Evolutionary conservation across 2,797 vertebrate species (phyloP), one percentile per base, ranked within the genome.

Genomic region (Xiphophorus birchmanni): DNA sequence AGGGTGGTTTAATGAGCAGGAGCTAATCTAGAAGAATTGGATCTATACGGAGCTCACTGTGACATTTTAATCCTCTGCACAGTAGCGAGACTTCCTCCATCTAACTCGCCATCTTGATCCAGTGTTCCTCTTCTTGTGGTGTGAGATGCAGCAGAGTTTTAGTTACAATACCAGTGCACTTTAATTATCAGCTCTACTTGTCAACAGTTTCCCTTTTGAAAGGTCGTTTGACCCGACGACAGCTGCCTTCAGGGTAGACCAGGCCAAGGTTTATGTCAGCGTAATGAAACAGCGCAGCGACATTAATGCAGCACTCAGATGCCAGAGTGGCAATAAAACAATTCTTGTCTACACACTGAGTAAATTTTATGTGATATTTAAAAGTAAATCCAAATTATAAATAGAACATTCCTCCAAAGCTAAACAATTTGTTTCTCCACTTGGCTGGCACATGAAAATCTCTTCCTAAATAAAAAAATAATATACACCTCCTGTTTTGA

Each of bases 141-240:
- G 69, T 80, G 71, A 89, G 75, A 80, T 58, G 78, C 83, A 87
- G 79, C 85, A 84, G 82, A 83, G 84, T 89, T 90, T 90, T 84
- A 78, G 78, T 80, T 81, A 86, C 82, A 84, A 86, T 87, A 83
- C 86, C 87, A 76, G 71, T n/a, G 87, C 90, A 88, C 84, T 90
- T 91, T 91, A 93, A 92, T 93, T 90, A 93, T 88, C 78, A 82
- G 79, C 87, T 85, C 82, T 44, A 63, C 82, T 81, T 82, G 90
- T 91, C 91, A 84, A 60, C 86, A 84, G 81, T 84, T 88, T 87
- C 52, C 50, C 75, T 45, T 87, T 45, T 87, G 83, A 91, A 82
- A 85, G 80, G 79, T 85, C 73, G 76, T 86, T 88, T 91, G 90
- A 91, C 90, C 87, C 71, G 2, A 76, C 79, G 78, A 81, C 83